Conservation (phyloP, 1,140 invertebrate species). For the Zelostemma sp. region DNA sequence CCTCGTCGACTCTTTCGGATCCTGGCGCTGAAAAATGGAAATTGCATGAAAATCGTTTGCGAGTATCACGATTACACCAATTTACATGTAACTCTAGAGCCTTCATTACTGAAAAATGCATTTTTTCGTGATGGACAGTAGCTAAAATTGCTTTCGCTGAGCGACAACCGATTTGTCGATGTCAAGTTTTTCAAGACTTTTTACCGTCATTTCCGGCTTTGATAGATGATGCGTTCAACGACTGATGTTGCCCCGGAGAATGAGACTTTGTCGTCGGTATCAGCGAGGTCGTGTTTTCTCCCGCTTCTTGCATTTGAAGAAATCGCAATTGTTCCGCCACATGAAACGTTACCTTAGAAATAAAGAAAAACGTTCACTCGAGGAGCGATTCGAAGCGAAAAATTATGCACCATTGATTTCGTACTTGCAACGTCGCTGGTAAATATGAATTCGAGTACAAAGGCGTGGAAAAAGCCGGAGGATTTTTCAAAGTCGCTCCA, state of each 20-base stretch:
- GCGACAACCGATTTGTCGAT: neutral
- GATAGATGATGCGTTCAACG: constrained; percentile 24
- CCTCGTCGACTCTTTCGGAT: constrained; percentile 20
- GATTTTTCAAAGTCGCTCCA: constrained; percentile 48
- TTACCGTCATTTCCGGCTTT: neutral
- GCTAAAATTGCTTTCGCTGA: too few relatives aligned
- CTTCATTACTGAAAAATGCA: too few relatives aligned
- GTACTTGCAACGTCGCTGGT: constrained; percentile 62
- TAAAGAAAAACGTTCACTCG: neutral
- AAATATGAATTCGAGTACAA: constrained; percentile 59
- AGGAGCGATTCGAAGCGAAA: too few relatives aligned
- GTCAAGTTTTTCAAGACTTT: neutral
- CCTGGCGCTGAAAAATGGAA: neutral
- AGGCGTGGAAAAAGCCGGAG: constrained; percentile 56
- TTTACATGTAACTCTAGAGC: too few relatives aligned
- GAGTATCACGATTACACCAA: too few relatives aligned
- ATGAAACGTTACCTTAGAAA: constrained; percentile 61
- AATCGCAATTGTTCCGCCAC: constrained; percentile 58
- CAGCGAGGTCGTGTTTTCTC: constrained; percentile 30
- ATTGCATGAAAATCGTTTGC: too few relatives aligned
- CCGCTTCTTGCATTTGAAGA: constrained; percentile 44
- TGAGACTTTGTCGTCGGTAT: constrained; percentile 50
- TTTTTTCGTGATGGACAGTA: too few relatives aligned
- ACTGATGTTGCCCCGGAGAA: constrained; percentile 50
- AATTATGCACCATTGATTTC: neutral